Base-by-base conservation (phyloP, 2,888 invertebrate genomes). In the Brachyptera risi region DNA sequence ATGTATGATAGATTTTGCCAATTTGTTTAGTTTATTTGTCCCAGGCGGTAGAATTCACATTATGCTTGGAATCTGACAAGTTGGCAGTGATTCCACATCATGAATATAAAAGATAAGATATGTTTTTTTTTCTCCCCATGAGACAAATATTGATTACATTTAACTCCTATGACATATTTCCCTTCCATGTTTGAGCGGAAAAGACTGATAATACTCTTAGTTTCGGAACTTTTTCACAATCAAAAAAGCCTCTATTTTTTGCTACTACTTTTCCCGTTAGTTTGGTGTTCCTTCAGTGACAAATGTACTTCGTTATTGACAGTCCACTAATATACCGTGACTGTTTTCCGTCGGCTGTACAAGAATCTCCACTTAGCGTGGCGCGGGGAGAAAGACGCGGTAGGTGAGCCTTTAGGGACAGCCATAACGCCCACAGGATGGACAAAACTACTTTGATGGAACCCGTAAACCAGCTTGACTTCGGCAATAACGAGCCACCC, bases 241-340 rank as follows among this genome's bases (percentile, higher is more conserved):
- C n/a, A n/a, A n/a, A n/a, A n/a, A n/a, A n/a, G 5, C 31, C 31
- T 11, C 31, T 31, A 7, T 11, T 31, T 5, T 31, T 31, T 7
- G 31, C 31, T 5, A 7, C 31, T 5, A 31, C 5, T 11, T 31
- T 5, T 7, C 31, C 11, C 31, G 5, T 5, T 31, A 5, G 31
- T 31, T 31, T n/a, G 31, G 31, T 11, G 5, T 31, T 11, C 11
- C 31, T 31, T 47, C n/a, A 47, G 47, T 61, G 61, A 57, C 61
- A 61, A 61, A 61, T 61, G 61, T 42, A 21, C 11, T 21, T 23
- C 42, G 61, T 61, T 61, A 61, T 61, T 61, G 61, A 57, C 61
- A 60, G 60, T 35, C 27, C 56, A 37, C 44, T 61, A 57, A 61
- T 61, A 57, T 50, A 5, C 42, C 47, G 58, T 56, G 61, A 61